Conservation (phyloP, 2,888 invertebrate genomes). For the Schrankia costaestrigalis region DNA sequence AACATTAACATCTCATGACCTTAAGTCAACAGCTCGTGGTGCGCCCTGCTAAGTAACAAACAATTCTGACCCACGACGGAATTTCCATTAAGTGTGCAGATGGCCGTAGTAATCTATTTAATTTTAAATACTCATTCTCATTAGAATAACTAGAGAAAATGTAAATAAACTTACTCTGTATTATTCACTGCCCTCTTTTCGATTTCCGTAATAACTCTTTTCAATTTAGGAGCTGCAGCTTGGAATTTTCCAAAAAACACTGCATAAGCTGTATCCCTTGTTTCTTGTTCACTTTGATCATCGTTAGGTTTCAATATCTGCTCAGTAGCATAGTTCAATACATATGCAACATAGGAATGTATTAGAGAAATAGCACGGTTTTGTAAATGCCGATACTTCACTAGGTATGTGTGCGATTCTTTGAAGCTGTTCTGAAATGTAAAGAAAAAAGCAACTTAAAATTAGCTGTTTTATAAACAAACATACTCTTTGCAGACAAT, state of each 20-base stretch:
- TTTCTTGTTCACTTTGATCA: slow-evolving; percentile 47
- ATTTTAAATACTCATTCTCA: too few relatives aligned
- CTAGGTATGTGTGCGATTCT: slow-evolving; percentile 90
- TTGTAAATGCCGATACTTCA: slow-evolving; percentile 92
- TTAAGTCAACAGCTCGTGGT: too few relatives aligned
- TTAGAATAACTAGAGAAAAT: slow-evolving; percentile 67
- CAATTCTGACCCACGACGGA: too few relatives aligned
- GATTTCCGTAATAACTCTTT: slow-evolving; percentile 89
- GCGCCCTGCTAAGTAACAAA: too few relatives aligned
- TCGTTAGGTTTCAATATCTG: slow-evolving; percentile 80
- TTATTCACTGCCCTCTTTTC: slow-evolving; percentile 87
- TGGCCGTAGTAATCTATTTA: too few relatives aligned
- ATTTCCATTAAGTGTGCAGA: too few relatives aligned
- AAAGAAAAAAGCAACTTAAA: slow-evolving; percentile 2
- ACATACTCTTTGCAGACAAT: too few relatives aligned
- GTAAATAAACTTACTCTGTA: slow-evolving; percentile 82
- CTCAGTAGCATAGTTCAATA: slow-evolving; percentile 89
- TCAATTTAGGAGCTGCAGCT: slow-evolving; percentile 92
- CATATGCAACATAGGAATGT: slow-evolving; percentile 87
- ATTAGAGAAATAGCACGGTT: slow-evolving; percentile 89
- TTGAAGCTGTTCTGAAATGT: slow-evolving; percentile 86
- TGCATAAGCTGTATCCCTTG: slow-evolving; percentile 87
- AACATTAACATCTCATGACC: too few relatives aligned
- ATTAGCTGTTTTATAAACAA: not conserved
- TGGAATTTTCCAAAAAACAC: slow-evolving; percentile 97